Evolutionary conservation across 2,888 invertebrate genomes (phyloP), one percentile per base, ranked within the genome.

Genomic region (Ectobius pallidus): DNA sequence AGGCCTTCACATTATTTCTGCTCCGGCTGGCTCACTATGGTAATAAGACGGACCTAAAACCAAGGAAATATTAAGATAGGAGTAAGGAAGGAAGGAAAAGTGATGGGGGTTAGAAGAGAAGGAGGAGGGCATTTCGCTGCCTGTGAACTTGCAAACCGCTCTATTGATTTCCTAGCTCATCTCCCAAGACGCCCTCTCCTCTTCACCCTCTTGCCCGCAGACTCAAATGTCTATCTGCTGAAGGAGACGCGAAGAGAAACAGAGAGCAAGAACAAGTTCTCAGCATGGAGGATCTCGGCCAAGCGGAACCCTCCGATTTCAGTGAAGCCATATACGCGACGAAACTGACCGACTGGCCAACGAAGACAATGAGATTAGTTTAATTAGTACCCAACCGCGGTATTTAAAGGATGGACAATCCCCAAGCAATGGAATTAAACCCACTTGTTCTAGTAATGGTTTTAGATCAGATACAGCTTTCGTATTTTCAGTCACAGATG

Each of bases 121-220:
- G 18, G n/a, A n/a, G n/a, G n/a, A 18, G 61, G 61, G 61, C 65
- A 39, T 62, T 62, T 62, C 62, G 39, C 62, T 44, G 46, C 65
- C 65, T 58, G 44, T 65, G 65, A 65, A 65, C 34, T 65, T 65
- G 65, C 65, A 65, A 65, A 65, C 65, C 65, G 46, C 65, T 65
- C 65, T 70, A 70, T 70, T 70, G 70, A 70, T 70, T 70, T 70
- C 70, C 62, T 70, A 34, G 70, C 70, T 70, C 70, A 70, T 70
- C 70, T 70, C 70, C 70, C 70, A 70, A 70, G 70, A 70, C 62
- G 62, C 62, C 61, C 39, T 42, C 42, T n/a, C 39, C 22, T 42
- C 20, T 42, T 39, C 39, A n/a, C 25, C 63, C 63, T 42, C 11
- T 11, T 9, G 52, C 46, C 68, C 68, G 44, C 70, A 61, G 70